Evolutionary conservation across 2,797 vertebrate genomes (phyloP).

Genomic region (Siniperca obscura): DNA sequence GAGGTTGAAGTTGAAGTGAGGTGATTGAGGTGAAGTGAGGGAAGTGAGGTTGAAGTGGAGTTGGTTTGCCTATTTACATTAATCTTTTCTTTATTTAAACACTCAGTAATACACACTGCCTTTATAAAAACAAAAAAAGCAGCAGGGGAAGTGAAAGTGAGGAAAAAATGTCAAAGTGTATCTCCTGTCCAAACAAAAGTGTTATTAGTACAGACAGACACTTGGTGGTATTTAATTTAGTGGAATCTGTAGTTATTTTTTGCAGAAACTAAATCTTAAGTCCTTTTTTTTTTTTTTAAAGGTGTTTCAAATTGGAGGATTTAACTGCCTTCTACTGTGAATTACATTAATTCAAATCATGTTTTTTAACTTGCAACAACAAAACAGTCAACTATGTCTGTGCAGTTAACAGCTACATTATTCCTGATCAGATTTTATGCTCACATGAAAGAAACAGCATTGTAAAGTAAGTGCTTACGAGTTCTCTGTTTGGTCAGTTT

Average conservation of each 20-base stretch:
- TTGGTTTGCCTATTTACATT: background rate
- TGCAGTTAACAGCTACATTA: background rate
- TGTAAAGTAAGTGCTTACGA: too few relatives aligned
- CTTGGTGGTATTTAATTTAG: conserved; percentile 2
- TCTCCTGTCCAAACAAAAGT: conserved; percentile 13
- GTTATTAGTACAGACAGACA: conserved; percentile 4
- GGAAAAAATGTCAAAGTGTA: background rate
- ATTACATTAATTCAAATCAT: background rate
- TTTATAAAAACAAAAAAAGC: conserved; percentile 20
- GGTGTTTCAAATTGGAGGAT: background rate
- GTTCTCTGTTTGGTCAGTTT: background rate
- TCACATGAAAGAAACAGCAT: background rate
- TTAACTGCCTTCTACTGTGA: background rate
- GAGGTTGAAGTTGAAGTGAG: conserved; percentile 9
- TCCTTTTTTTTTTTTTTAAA: too few relatives aligned
- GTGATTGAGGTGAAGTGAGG: too few relatives aligned
- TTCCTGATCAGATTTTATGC: background rate
- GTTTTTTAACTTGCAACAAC: background rate
- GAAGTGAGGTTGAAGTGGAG: conserved; percentile 11
- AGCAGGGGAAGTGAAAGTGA: conserved; percentile 51
- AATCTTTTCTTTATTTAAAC: background rate
- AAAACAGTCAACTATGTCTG: background rate
- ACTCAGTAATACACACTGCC: background rate
- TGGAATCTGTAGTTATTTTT: background rate
- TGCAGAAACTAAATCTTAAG: background rate